These are phyloP conservation scores for Globodera ellingtonae DNA, from an alignment of 1,140 invertebrate genomes.

Conservation along the genomic window DNA sequence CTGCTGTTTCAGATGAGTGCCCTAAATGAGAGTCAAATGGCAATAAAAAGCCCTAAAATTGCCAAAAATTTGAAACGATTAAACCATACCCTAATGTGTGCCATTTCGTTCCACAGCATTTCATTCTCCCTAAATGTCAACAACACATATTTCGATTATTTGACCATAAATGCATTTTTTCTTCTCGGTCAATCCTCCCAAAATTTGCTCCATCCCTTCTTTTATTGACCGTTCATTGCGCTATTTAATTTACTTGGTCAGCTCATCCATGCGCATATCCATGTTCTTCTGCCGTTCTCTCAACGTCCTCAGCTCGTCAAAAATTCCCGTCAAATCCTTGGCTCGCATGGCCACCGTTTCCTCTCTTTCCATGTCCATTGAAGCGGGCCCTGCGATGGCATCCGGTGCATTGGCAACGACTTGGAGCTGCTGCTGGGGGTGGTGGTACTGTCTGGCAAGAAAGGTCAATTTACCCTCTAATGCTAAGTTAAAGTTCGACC, in stretches of 20 bases:
- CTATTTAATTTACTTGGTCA: conserved; percentile 74
- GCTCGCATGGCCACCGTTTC: conserved; percentile 49
- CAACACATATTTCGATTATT: not conserved
- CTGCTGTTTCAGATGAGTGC: conserved; percentile 93
- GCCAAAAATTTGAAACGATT: not conserved
- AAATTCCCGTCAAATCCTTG: conserved; percentile 70
- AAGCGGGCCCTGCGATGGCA: not conserved
- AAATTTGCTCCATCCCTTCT: too few relatives aligned
- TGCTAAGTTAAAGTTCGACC: not conserved
- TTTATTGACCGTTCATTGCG: too few relatives aligned
- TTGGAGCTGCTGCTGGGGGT: not conserved
- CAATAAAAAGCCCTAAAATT: not conserved
- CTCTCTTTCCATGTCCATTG: conserved; percentile 1
- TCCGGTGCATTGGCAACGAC: conserved; percentile 1
- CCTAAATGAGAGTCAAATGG: conserved; percentile 58
- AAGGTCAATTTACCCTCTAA: not conserved
- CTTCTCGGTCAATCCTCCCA: too few relatives aligned
- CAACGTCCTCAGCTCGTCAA: conserved; percentile 83
- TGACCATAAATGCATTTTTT: not conserved
- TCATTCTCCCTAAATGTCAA: conserved; percentile 78
- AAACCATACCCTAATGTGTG: conserved; percentile 72
- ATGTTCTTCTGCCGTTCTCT: conserved; percentile 84
- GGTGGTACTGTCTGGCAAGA: not conserved
- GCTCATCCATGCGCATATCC: conserved; percentile 79
- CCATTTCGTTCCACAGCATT: conserved; percentile 89